phyloP scores from a whole-genome alignment of 1,140 invertebrate genomes.

The Drosophila repletoides region DNA sequence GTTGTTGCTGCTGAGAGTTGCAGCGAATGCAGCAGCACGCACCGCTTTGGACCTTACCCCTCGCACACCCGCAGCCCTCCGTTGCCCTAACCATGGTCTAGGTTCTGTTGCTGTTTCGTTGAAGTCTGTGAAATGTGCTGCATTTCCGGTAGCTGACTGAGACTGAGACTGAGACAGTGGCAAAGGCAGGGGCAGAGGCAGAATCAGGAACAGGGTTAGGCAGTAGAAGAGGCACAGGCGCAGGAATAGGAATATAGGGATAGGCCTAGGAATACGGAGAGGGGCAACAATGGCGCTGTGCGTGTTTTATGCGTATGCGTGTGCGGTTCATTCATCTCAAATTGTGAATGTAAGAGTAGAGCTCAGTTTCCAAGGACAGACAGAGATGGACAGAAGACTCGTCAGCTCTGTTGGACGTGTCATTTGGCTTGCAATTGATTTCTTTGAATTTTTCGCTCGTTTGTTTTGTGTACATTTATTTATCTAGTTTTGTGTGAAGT shows the following conservation, averaged over 20 bases:
- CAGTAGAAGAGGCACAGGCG: background rate
- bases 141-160: constrained; percentile 73
- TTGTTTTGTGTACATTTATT: constrained; percentile 60
- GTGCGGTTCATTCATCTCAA: constrained; percentile 56
- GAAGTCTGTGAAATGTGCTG: constrained; percentile 64
- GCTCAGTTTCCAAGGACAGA: too few relatives aligned
- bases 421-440: constrained; percentile 76
- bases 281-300: constrained; percentile 35
- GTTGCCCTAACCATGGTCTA: background rate
- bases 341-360: background rate
- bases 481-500: constrained; percentile 73
- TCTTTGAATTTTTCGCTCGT: constrained; percentile 70
- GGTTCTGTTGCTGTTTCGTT: background rate
- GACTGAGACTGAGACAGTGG: constrained; percentile 3
- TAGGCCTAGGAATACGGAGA: background rate
- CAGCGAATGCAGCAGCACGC: constrained; percentile 51
- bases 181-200: background rate
- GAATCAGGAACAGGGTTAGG: constrained; percentile 5
- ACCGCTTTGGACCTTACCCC: constrained; percentile 9
- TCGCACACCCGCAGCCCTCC: background rate
- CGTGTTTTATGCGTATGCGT: constrained; percentile 66
- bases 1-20: constrained; percentile 27
- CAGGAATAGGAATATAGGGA: background rate
- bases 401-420: constrained; percentile 48
- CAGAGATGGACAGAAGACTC: background rate